Evolutionary conservation across 1,140 invertebrate genomes (phyloP).

Genomic region (Hetaerina americana): DNA sequence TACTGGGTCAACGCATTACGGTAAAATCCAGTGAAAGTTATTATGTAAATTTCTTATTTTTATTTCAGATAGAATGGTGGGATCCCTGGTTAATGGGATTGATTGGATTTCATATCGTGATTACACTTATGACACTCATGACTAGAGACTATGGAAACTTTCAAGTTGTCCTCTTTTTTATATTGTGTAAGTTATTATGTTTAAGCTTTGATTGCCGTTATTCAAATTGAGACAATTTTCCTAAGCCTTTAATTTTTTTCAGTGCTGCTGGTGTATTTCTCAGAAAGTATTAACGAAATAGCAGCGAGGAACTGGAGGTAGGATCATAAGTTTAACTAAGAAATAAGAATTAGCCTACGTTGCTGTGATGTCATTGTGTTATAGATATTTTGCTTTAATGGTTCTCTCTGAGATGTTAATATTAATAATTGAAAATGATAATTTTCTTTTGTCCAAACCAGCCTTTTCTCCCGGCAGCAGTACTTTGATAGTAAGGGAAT

Average conservation of each 20-base stretch:
- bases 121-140: constrained; percentile 61
- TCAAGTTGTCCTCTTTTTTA: constrained; percentile 68
- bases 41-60: not conserved
- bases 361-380: not conserved
- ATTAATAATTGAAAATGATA: not conserved
- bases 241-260: constrained; percentile 24
- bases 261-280: constrained; percentile 77
- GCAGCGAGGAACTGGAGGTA: constrained; percentile 69
- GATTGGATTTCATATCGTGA: constrained; percentile 55
- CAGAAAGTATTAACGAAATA: constrained; percentile 75
- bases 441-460: constrained; percentile 24
- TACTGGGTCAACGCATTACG: not conserved
- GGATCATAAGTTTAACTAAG: constrained; percentile 17
- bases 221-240: no score
- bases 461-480: constrained; percentile 73
- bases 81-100: constrained; percentile 73
- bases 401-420: not conserved
- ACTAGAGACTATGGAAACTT: constrained; percentile 76
- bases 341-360: not conserved
- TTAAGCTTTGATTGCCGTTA: no score
- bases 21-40: not conserved
- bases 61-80: constrained; percentile 66
- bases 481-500: constrained; percentile 87
- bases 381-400: not conserved
- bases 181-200: constrained; percentile 56